phyloP scores from a whole-genome alignment of 2,888 invertebrate species.

The Hipparchia sbordonii region DNA sequence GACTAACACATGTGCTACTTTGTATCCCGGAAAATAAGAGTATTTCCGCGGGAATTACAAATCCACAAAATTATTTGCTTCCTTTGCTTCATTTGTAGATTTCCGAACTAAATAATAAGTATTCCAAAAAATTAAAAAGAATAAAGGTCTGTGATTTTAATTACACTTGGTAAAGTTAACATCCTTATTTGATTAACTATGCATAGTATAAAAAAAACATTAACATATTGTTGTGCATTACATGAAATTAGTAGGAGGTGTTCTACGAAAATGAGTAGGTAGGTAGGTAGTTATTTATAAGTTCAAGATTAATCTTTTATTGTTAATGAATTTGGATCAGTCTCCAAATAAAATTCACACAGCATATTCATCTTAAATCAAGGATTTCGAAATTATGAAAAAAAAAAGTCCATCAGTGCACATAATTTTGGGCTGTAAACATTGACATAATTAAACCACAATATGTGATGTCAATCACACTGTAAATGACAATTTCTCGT shows the following conservation, averaged over 20 bases:
- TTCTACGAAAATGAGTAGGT: background rate
- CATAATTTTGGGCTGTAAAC: background rate
- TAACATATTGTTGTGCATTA: background rate
- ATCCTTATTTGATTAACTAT: background rate
- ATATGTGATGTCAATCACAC: background rate
- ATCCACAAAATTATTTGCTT: too few relatives aligned
- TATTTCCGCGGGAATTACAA: too few relatives aligned
- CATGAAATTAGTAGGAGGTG: background rate
- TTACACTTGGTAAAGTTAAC: background rate
- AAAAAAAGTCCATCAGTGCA: too few relatives aligned
- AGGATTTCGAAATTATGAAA: too few relatives aligned
- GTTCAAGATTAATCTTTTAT: background rate
- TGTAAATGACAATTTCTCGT: background rate
- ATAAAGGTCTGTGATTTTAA: slow-evolving; percentile 8
- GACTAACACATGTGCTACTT: too few relatives aligned
- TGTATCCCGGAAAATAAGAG: too few relatives aligned
- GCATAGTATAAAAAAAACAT: background rate
- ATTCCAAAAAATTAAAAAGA: background rate
- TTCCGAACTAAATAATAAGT: slow-evolving; percentile 5
- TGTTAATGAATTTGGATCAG: background rate
- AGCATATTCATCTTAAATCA: too few relatives aligned
- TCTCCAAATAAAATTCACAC: background rate
- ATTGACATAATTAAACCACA: background rate
- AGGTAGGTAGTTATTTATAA: background rate
- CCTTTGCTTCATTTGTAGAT: too few relatives aligned